Evolutionary conservation across 2,797 vertebrate species (phyloP).

Genomic region (Pseudomugil gertrudae): DNA sequence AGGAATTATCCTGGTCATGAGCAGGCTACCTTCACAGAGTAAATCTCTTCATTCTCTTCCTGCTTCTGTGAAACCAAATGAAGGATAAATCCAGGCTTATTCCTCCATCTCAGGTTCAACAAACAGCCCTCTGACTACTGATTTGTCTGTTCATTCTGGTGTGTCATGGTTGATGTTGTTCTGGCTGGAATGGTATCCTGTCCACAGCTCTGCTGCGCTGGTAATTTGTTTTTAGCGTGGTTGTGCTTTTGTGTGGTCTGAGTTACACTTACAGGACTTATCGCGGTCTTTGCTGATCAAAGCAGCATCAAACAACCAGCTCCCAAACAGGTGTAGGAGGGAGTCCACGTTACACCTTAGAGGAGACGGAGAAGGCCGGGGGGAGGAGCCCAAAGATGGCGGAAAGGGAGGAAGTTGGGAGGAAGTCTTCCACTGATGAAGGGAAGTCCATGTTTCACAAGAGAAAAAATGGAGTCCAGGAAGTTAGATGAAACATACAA

Average conservation of each 20-base stretch:
- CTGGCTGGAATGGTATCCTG: too few relatives aligned
- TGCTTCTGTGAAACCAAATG: too few relatives aligned
- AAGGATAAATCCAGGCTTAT: too few relatives aligned
- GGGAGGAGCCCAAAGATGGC: constrained; percentile 78
- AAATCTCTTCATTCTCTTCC: too few relatives aligned
- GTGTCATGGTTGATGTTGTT: too few relatives aligned
- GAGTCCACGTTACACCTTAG: constrained; percentile 92
- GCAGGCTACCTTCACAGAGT: too few relatives aligned
- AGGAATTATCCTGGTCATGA: too few relatives aligned
- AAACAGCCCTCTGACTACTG: too few relatives aligned
- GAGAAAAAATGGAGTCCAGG: background rate
- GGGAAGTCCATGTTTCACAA: constrained; percentile 13
- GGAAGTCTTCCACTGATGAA: constrained; percentile 16
- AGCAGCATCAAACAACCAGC: constrained; percentile 93
- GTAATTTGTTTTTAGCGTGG: too few relatives aligned
- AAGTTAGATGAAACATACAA: background rate
- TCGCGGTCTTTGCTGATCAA: constrained; percentile 89
- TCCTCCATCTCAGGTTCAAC: too few relatives aligned
- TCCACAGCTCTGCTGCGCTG: too few relatives aligned
- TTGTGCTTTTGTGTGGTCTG: background rate
- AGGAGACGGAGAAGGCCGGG: constrained; percentile 87
- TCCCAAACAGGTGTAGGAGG: constrained; percentile 92
- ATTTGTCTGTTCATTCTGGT: too few relatives aligned
- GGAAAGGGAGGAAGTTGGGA: constrained; percentile 83
- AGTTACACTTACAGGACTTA: constrained; percentile 63